Evolutionary conservation across 2,113 vertebrate genomes (phyloP).

Genomic region (Coreoperca whiteheadi): DNA sequence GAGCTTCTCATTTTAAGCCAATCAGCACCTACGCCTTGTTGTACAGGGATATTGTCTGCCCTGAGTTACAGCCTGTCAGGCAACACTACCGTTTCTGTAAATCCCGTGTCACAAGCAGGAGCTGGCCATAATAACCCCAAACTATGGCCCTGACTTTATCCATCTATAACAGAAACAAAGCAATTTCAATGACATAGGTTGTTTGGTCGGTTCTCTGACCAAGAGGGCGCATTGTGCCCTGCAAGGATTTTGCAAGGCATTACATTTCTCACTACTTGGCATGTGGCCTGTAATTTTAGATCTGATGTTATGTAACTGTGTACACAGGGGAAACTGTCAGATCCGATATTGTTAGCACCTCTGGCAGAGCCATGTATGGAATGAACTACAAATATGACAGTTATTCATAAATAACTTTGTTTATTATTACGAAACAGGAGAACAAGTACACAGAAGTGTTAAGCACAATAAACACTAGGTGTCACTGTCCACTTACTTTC

Average conservation of each 20-base stretch:
- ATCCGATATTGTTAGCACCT: neutral
- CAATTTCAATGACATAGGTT: neutral
- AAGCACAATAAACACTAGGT: neutral
- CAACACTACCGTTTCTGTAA: neutral
- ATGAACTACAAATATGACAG: neutral
- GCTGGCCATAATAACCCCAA: neutral
- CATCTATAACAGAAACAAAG: neutral
- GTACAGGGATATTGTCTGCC: rapidly evolving
- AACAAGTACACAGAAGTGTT: neutral
- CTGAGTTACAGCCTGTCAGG: conserved; percentile 1
- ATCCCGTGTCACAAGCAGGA: rapidly evolving
- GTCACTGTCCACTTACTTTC: neutral
- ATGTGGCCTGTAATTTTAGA: conserved; percentile 41
- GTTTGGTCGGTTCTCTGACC: neutral
- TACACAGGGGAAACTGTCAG: conserved; percentile 2
- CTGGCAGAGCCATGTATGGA: conserved; percentile 7
- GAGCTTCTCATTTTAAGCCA: neutral
- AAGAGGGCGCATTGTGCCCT: rapidly evolving
- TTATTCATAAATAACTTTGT: neutral
- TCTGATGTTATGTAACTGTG: conserved; percentile 20
- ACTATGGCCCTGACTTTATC: neutral
- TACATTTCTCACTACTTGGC: neutral
- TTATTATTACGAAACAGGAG: neutral
- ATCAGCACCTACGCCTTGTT: neutral
- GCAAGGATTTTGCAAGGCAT: neutral